phyloP scores from a whole-genome alignment of 2,113 vertebrate species.

The Amblyornis subalaris region DNA sequence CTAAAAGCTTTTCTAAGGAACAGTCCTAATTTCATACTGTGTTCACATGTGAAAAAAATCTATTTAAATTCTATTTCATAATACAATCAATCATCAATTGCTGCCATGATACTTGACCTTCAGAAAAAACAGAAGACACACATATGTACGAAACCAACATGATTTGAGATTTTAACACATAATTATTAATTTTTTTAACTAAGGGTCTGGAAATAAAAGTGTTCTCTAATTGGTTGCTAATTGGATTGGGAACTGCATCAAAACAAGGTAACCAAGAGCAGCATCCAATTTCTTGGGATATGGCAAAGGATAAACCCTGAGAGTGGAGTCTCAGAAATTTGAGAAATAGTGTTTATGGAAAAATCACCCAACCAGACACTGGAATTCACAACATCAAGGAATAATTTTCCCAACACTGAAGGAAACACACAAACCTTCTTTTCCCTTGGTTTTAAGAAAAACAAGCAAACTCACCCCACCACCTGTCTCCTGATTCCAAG shows the following conservation, averaged over 20 bases:
- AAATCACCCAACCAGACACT: neutral
- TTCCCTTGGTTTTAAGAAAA: neutral
- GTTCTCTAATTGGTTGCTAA: neutral
- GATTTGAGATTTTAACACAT: neutral
- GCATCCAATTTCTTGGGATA: neutral
- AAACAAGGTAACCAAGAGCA: neutral
- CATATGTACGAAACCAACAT: neutral
- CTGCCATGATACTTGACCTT: neutral
- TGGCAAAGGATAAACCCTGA: neutral
- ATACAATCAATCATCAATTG: neutral
- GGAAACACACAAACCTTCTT: neutral
- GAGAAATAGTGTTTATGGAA: neutral
- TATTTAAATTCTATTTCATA: neutral
- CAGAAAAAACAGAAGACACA: neutral
- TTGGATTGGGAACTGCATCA: neutral
- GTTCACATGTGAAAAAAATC: neutral
- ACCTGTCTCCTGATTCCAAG: neutral
- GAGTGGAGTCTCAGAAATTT: neutral
- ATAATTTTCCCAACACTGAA: neutral
- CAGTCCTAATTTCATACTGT: neutral
- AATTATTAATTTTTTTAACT: neutral
- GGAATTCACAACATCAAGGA: neutral
- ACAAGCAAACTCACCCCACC: neutral
- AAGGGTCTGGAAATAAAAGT: neutral
- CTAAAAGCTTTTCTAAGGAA: neutral